phyloP scores from a whole-genome alignment of 2,113 vertebrate genomes.

The Oxygymnocypris stewartii region DNA sequence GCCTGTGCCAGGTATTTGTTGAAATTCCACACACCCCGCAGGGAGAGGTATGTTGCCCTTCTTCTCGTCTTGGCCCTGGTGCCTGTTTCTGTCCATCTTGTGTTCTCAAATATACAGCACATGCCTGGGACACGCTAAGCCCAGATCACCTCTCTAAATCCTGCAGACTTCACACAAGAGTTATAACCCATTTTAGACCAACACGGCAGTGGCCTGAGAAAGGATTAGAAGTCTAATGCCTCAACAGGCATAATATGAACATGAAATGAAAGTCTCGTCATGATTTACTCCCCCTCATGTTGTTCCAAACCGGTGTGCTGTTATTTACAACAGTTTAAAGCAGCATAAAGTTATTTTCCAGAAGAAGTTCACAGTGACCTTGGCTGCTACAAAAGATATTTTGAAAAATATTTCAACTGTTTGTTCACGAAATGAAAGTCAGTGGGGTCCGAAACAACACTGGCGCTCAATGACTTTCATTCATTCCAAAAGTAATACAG shows the following conservation, averaged over 20 bases:
- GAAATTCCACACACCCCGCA: constrained; percentile 84
- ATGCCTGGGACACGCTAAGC: constrained; percentile 63
- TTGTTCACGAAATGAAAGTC: background rate
- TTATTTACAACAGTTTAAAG: background rate
- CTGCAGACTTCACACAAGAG: constrained; percentile 27
- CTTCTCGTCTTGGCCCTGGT: constrained; percentile 64
- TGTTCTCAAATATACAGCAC: constrained; percentile 64
- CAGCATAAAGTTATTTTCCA: background rate
- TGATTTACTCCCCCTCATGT: background rate
- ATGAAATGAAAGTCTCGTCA: background rate
- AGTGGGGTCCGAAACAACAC: background rate
- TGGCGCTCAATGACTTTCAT: background rate
- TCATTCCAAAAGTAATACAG: background rate
- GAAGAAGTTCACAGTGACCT: background rate
- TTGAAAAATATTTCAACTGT: background rate
- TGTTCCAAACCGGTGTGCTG: background rate
- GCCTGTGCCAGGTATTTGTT: constrained; percentile 82
- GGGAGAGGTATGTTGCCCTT: constrained; percentile 77
- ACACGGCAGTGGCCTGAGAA: constrained; percentile 2
- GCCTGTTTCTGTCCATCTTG: constrained; percentile 69
- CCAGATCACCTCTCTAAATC: constrained; percentile 42
- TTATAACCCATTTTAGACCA: constrained; percentile 20
- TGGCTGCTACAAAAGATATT: constrained; percentile 15
- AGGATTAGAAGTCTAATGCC: background rate
- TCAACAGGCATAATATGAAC: constrained; percentile 1